Conservation (phyloP, 1,140 invertebrate species). For the Macrosteles quadrilineatus region DNA sequence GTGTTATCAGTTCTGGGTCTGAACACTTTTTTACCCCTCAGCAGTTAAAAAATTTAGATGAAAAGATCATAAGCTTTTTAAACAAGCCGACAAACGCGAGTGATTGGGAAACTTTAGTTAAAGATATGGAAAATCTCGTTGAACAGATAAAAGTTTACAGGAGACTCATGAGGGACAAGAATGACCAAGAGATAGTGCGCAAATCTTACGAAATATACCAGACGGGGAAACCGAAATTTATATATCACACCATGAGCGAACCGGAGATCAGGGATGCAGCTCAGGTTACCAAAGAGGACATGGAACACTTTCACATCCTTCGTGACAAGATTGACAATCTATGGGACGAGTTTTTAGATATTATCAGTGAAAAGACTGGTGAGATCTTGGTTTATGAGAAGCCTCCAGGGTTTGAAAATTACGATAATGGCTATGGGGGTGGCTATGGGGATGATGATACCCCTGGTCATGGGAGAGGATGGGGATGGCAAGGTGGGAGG, state of each 20-base stretch:
- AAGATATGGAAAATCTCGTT: not conserved
- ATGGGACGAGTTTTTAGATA: not conserved
- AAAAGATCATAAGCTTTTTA: not conserved
- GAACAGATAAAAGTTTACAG: not conserved
- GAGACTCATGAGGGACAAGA: not conserved
- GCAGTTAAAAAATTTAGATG: not conserved
- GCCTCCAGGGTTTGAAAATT: not conserved
- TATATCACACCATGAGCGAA: not conserved
- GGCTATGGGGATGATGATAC: not conserved
- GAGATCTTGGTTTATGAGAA: not conserved
- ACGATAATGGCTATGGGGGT: not conserved
- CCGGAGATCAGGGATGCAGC: not conserved
- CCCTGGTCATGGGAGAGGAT: not conserved
- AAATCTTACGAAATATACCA: conserved; percentile 3
- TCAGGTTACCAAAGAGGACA: not conserved
- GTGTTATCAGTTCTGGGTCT: no score
- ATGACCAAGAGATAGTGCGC: conserved; percentile 4
- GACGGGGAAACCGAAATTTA: not conserved
- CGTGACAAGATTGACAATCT: not conserved
- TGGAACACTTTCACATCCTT: not conserved
- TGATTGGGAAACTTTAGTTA: not conserved
- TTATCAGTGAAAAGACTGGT: conserved; percentile 7
- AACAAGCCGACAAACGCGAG: not conserved
- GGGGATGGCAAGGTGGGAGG: not conserved
- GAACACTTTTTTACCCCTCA: not conserved